Base-by-base conservation (phyloP, 2,888 invertebrate species). In the Adelognathus sp. region DNA sequence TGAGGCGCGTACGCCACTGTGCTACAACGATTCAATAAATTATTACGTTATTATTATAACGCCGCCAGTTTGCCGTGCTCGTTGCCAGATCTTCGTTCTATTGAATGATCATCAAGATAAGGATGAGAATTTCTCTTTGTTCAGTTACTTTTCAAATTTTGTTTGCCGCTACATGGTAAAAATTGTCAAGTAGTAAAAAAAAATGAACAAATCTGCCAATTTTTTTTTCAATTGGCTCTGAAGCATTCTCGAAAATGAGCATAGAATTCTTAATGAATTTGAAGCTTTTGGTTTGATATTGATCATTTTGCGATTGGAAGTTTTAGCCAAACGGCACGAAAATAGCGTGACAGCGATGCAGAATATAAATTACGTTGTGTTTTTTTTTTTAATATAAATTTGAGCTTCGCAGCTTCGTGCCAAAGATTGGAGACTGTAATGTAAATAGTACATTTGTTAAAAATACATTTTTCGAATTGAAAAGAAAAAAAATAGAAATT, bases 391-490 rank as follows among this genome's bases (percentile, higher is more conserved):
- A 39, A 39, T 44, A 63, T 44, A 16, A 64, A 54, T 74, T 63
- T 44, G 67, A 46, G 64, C 64, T 61, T 33, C 56, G 82, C 79
- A 86, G 86, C 84, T 86, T 83, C 81, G 88, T 88, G 89, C 90
- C 90, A 90, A 90, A 90, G 90, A 90, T 85, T 81, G 85, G 84
- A 89, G 88, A 89, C 87, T 88, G 87, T 85, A 83, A 54, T 79
- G 79, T 79, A 74, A 66, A 74, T 74, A 66, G 41, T 50, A 33
- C 24, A 54, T 61, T 63, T 39, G 29, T 58, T 46, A 11, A 16
- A 33, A 21, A 36, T 61, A 41, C 33, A 74, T 69, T 31, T n/a
- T n/a, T 66, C 9, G 11, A 24, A n/a, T 14, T 56, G 69, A 54
- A 29, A 14, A 52, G 39, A 11, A 36, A 36, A 5, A 16, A n/a